Evolutionary conservation across 30 jellyfish, hydroid and myxozoan species (phyloP).

Genomic region (Euphysa ruthae): DNA sequence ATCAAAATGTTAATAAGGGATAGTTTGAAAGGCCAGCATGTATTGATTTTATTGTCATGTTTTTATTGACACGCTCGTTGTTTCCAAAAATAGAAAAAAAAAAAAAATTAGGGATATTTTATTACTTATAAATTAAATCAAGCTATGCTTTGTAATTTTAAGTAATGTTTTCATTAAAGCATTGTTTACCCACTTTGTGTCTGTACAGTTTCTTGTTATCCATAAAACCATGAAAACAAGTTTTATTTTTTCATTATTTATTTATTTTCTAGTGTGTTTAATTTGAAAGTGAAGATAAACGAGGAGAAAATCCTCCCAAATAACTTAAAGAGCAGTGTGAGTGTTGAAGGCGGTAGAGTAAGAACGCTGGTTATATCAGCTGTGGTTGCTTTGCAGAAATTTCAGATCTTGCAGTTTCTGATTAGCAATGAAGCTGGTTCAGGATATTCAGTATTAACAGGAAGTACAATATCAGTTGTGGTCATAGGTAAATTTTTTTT

Average conservation of each 20-base stretch:
- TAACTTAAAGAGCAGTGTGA: neutral
- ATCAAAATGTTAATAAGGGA: too few relatives aligned
- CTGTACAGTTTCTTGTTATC: neutral
- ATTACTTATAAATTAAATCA: too few relatives aligned
- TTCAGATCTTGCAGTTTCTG: conserved; percentile 39
- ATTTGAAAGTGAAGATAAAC: neutral
- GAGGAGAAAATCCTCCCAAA: neutral
- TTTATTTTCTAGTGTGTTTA: neutral
- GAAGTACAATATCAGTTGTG: conserved; percentile 55
- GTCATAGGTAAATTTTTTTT: conserved; percentile 48
- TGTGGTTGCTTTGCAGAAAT: conserved; percentile 50
- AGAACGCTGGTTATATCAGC: conserved; percentile 63
- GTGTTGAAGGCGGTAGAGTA: conserved; percentile 40
- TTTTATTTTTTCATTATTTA: too few relatives aligned
- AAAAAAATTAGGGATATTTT: too few relatives aligned
- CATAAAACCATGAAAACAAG: too few relatives aligned
- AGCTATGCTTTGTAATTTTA: too few relatives aligned
- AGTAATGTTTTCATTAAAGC: too few relatives aligned
- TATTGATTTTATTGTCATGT: too few relatives aligned
- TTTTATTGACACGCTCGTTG: too few relatives aligned
- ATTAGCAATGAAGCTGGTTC: conserved; percentile 37
- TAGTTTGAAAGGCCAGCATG: too few relatives aligned
- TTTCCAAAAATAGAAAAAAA: too few relatives aligned
- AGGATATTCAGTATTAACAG: conserved; percentile 23
- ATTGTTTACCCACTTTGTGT: neutral